Base-by-base conservation (phyloP, 2,888 invertebrate genomes). In the Ophion ventricosus region DNA sequence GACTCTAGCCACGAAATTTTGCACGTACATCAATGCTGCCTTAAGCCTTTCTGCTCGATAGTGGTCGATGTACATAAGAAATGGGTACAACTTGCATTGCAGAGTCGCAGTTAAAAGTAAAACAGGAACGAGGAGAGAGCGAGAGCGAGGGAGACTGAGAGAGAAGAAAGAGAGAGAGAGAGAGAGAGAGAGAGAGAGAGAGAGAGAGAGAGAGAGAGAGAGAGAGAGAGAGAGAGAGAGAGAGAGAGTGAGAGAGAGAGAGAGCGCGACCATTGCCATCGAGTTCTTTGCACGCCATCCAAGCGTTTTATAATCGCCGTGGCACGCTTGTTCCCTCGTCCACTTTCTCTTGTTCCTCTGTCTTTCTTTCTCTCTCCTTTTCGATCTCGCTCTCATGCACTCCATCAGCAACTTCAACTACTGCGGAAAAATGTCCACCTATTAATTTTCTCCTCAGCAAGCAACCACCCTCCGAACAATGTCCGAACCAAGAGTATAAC, bases 231-330 rank as follows among this genome's bases (percentile, higher is more conserved):
- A 79, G 26, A 73, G 76, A 77, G n/a, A n/a, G n/a, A n/a, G n/a
- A n/a, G n/a, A n/a, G n/a, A n/a, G n/a, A n/a, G n/a, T n/a, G 70
- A 59, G 25, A 61, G 72, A 54, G 49, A 56, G 40, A 64, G 43
- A 26, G 54, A 29, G 56, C 61, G n/a, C 35, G 54, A 43, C 54
- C 23, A 43, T n/a, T 43, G 85, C 86, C 82, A 70, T 82, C 86
- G 74, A 85, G 85, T 89, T 89, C 87, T 87, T 86, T 87, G 88
- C 90, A 90, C 90, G 89, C 91, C 88, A 90, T 90, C 88, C 82
- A 86, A 89, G 88, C 89, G 87, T 90, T 91, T 90, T 91, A 90
- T 91, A 91, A 91, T 91, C 90, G 87, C 88, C 86, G 85, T 82
- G 43, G 80, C 78, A 73, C 69, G 81, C 84, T 78, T 70, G 74